Evolutionary conservation across 2,113 vertebrate genomes (phyloP).

Genomic region (Pardalotus punctatus): DNA sequence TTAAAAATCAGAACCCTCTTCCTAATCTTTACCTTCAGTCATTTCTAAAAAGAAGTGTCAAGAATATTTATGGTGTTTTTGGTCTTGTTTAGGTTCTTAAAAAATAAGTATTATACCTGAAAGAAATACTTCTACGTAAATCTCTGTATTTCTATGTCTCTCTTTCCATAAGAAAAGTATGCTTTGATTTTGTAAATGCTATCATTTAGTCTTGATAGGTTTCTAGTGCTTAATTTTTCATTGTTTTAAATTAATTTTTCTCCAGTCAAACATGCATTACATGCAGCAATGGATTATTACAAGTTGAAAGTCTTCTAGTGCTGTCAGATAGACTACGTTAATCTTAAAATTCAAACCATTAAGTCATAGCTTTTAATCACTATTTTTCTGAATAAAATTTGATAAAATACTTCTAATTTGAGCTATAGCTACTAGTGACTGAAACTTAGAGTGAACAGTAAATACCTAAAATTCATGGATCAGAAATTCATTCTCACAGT

Average conservation of each 20-base stretch:
- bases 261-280: not conserved
- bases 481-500: conserved; percentile 59
- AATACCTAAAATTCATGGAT: conserved; percentile 33
- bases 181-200: not conserved
- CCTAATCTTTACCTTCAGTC: not conserved
- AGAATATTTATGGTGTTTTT: not conserved
- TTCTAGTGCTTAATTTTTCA: not conserved
- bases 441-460: conserved; percentile 24
- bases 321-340: not conserved
- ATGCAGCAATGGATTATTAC: not conserved
- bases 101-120: not conserved
- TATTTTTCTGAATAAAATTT: not conserved
- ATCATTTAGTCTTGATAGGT: not conserved
- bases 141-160: not conserved
- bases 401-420: not conserved
- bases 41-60: not conserved
- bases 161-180: not conserved
- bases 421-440: not conserved
- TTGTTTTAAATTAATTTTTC: not conserved
- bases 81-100: not conserved
- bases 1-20: not conserved
- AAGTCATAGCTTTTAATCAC: not conserved
- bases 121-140: not conserved
- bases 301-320: not conserved
- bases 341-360: not conserved